Base-by-base conservation (phyloP, 2,888 invertebrate genomes). In the Dasypogon diadema region DNA sequence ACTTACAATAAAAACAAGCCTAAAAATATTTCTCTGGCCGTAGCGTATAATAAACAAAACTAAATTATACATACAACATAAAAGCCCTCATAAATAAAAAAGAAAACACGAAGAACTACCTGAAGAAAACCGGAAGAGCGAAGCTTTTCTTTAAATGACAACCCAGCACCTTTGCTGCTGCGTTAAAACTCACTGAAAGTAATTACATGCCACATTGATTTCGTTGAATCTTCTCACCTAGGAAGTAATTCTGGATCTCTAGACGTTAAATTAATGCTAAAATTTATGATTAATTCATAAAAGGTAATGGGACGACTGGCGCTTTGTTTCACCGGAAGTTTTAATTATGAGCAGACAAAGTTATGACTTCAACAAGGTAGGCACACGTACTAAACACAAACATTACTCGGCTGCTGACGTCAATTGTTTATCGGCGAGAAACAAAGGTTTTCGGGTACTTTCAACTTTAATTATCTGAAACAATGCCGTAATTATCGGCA, bases 391-490 rank as follows among this genome's bases (percentile, higher is more conserved):
- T 42, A 42, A 42, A 42, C 10, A 46, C 46, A 24, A 46, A 24
- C n/a, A 34, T 65, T 12, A 46, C 22, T 8, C 46, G n/a, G 3
- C n/a, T 46, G 14, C 46, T 48, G 21, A 46, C 65, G 46, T 65
- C 65, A 48, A 22, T 42, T 46, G 21, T n/a, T 65, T 26, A 22
- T 65, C 46, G 46, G 65, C 46, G 42, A 42, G 18, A 21, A n/a
- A 18, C 22, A 22, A 22, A 22, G n/a, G 14, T 24, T 34, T 21
- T 65, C 21, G 46, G n/a, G 46, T 30, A 65, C 65, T 65, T 65
- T 46, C 46, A 65, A 14, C 48, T 65, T n/a, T 48, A 65, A 65
- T 65, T 65, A 48, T 24, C 24, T 46, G 10, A 21, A 16, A 58
- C 8, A 42, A 42, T 42, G n/a, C 42, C 3, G 42, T 2, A 42